phyloP scores from a whole-genome alignment of 2,113 vertebrate genomes.

The Platysternon megacephalum region DNA sequence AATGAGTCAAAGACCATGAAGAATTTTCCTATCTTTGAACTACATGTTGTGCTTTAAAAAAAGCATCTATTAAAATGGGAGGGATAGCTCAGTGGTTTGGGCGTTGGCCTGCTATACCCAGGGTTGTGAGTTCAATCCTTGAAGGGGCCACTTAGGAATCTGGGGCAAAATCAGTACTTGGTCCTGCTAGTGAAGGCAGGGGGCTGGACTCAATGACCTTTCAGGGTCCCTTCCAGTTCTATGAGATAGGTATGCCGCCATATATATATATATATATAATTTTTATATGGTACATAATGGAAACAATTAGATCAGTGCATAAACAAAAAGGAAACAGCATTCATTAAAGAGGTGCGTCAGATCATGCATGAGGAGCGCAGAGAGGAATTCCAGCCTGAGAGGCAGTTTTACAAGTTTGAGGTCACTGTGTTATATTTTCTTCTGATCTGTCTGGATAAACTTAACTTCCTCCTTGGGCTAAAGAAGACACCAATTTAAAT shows the following conservation, averaged over 20 bases:
- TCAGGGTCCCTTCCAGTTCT: too few relatives aligned
- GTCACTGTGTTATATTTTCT: background rate
- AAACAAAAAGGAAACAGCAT: background rate
- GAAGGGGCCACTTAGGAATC: too few relatives aligned
- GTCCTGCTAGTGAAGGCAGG: too few relatives aligned
- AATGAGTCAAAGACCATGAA: background rate
- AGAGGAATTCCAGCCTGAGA: background rate
- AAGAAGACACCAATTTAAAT: background rate
- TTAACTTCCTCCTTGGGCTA: background rate
- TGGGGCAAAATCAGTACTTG: too few relatives aligned
- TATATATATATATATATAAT: too few relatives aligned
- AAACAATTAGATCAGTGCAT: background rate
- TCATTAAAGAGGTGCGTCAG: background rate
- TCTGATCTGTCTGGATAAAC: background rate
- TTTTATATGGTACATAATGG: background rate
- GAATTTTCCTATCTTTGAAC: background rate
- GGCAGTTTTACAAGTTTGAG: background rate
- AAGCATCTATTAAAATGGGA: background rate
- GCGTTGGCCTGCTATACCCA: too few relatives aligned
- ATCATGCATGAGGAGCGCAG: fast-evolving
- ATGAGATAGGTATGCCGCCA: too few relatives aligned
- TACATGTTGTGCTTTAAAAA: background rate
- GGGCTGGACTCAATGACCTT: too few relatives aligned
- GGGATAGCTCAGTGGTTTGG: too few relatives aligned
- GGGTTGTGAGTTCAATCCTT: too few relatives aligned